Conservation (phyloP, 37 sponge, comb jelly and placozoan genomes). For the Theonella swinhoei region DNA sequence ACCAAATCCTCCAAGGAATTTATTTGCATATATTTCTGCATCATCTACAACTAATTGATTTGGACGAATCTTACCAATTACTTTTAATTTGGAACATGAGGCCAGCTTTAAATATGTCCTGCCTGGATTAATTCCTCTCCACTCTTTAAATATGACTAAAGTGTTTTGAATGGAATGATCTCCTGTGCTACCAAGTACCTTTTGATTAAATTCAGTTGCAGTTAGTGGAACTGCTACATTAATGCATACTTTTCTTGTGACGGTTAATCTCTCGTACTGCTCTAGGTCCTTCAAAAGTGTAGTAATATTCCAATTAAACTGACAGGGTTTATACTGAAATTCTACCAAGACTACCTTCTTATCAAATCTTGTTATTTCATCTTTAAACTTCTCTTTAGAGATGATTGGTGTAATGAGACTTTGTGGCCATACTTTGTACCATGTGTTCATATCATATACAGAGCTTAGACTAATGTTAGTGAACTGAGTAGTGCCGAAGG, state of each 20-base stretch:
- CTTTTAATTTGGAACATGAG: neutral
- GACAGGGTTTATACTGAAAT: too few species aligned
- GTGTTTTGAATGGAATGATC: neutral
- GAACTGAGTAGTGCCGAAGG: neutral
- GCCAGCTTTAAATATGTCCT: neutral
- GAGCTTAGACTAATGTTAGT: neutral
- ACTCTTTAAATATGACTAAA: neutral
- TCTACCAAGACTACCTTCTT: neutral
- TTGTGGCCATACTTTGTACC: neutral
- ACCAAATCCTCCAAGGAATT: slow-evolving; percentile 2
- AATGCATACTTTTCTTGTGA: neutral
- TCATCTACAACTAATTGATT: neutral
- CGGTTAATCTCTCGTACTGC: neutral
- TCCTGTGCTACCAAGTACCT: neutral
- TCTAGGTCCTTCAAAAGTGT: neutral
- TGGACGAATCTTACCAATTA: neutral
- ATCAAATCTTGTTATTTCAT: neutral
- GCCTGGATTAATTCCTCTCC: neutral
- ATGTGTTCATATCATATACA: neutral
- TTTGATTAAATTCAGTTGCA: neutral
- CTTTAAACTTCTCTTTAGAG: neutral
- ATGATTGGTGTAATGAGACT: neutral
- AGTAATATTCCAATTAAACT: neutral
- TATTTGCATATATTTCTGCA: neutral
- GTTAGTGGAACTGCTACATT: neutral